phyloP scores from a whole-genome alignment of 2,113 vertebrate species.

The Sorex fumeus region DNA sequence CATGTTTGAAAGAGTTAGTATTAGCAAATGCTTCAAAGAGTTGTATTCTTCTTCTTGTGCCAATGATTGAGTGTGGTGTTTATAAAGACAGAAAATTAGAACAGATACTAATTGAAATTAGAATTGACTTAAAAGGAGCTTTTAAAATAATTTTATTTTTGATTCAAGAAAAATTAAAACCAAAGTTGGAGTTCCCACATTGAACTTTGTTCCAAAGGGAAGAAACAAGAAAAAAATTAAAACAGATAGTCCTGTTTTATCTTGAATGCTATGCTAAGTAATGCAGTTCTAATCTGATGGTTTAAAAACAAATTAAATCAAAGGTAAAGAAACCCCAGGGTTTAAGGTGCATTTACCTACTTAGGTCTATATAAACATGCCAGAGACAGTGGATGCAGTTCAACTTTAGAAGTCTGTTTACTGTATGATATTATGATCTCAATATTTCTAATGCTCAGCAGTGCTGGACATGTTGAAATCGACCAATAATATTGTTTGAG shows the following conservation, averaged over 20 bases:
- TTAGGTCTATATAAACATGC: neutral
- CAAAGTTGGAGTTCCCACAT: neutral
- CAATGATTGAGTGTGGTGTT: neutral
- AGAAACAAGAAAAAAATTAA: neutral
- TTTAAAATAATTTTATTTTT: slow-evolving; percentile 53
- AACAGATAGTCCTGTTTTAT: neutral
- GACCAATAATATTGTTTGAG: neutral
- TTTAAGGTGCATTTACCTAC: slow-evolving; percentile 25
- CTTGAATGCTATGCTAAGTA: neutral
- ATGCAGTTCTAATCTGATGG: slow-evolving; percentile 33
- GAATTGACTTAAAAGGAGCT: neutral
- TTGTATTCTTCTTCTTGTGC: neutral
- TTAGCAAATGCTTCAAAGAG: neutral
- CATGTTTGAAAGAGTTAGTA: slow-evolving; percentile 50
- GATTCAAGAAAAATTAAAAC: neutral
- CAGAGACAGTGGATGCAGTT: neutral
- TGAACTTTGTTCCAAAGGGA: slow-evolving; percentile 22
- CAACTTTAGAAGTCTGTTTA: neutral
- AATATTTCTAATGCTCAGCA: neutral
- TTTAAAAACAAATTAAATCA: slow-evolving; percentile 48
- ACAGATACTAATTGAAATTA: neutral
- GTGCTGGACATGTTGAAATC: neutral
- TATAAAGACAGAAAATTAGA: slow-evolving; percentile 9
- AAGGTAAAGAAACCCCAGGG: neutral
- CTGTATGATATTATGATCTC: neutral